phyloP scores from a whole-genome alignment of 1,140 invertebrate genomes.

The Temnothorax nylanderi region DNA sequence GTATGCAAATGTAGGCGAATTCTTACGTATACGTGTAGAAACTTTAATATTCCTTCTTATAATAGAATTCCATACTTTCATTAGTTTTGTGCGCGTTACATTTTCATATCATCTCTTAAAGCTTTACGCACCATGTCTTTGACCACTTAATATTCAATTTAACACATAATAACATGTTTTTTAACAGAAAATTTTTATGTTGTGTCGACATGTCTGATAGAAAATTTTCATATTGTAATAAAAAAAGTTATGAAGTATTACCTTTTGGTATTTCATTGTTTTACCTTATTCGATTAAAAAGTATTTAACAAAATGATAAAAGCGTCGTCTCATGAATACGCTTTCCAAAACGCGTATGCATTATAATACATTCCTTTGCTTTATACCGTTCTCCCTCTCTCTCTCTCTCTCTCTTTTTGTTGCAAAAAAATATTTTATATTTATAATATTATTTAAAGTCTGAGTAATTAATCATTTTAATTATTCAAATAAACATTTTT shows the following conservation, averaged over 20 bases:
- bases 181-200: neutral
- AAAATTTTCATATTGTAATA: neutral
- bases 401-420: too few relatives aligned
- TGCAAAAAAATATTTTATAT: neutral
- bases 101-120: neutral
- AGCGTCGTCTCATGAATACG: too few relatives aligned
- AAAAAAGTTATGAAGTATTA: neutral
- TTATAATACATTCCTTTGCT: too few relatives aligned
- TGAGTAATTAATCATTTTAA: too few relatives aligned
- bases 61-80: neutral
- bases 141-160: neutral
- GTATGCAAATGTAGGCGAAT: neutral
- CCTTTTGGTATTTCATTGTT: neutral
- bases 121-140: neutral
- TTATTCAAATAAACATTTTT: neutral
- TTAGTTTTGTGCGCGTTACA: neutral
- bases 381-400: too few relatives aligned
- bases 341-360: too few relatives aligned
- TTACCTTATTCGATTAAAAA: neutral
- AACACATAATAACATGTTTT: neutral
- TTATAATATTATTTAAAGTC: too few relatives aligned
- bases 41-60: neutral
- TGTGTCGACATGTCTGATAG: neutral
- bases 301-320: neutral
- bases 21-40: neutral